Percentiles rank a stretch among this genome's conserved stretches.
phyloP scores from a whole-genome alignment of 2,113 vertebrate species.

The Salvator merianae region DNA sequence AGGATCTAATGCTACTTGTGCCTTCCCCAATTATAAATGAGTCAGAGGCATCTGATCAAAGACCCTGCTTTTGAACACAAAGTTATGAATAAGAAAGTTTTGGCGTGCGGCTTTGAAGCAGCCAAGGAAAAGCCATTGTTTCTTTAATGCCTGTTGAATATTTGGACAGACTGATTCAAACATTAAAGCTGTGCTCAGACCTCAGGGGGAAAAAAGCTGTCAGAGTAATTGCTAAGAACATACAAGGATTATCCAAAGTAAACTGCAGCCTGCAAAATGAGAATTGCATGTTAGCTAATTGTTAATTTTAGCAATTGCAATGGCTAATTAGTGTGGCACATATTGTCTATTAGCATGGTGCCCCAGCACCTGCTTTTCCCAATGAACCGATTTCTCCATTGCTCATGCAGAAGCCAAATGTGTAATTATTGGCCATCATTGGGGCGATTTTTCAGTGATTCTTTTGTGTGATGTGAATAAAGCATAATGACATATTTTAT shows the following conservation, averaged over 20 bases:
- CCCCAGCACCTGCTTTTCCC: conserved; percentile 99
- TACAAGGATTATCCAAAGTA: conserved; percentile 94
- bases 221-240: conserved; percentile 89
- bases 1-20: conserved; percentile 1
- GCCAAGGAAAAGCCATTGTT: conserved; percentile 79
- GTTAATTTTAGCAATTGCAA: conserved; percentile 99
- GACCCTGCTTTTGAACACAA: conserved; percentile 63
- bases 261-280: conserved; percentile 89
- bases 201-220: conserved; percentile 89
- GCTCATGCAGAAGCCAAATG: conserved; percentile 97
- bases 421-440: conserved; percentile 99
- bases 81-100: conserved; percentile 73
- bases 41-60: conserved; percentile 54
- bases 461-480: conserved; percentile 99
- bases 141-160: conserved; percentile 82
- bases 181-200: conserved; percentile 84
- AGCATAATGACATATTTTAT: conserved; percentile 99
- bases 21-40: conserved; percentile 49
- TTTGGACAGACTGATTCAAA: conserved; percentile 79
- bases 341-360: conserved; percentile 99
- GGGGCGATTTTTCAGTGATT: conserved; percentile 99
- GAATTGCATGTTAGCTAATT: conserved; percentile 99
- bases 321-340: conserved; percentile 96
- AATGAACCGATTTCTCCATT: conserved; percentile 87
- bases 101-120: conserved; percentile 74